Conservation (phyloP, 1,140 invertebrate species). For the Nomia melanderi region DNA sequence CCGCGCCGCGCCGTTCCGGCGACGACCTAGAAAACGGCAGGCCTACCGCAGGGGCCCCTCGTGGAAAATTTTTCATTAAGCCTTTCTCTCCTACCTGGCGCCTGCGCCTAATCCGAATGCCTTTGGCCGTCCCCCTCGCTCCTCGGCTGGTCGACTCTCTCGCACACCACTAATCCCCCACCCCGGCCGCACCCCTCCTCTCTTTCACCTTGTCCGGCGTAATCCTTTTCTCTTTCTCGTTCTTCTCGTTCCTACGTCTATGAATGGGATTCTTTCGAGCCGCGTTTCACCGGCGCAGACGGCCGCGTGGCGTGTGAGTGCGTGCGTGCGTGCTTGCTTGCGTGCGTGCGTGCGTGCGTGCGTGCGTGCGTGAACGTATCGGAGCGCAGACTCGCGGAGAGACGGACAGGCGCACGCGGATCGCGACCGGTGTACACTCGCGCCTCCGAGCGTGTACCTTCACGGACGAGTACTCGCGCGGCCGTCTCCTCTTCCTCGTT, state of each 20-base stretch:
- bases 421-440: too few relatives aligned
- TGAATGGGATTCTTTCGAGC: constrained; percentile 78
- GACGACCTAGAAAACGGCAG: constrained; percentile 56
- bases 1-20: neutral
- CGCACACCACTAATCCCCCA: constrained; percentile 21
- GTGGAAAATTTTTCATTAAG: constrained; percentile 76
- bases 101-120: constrained; percentile 57
- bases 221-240: constrained; percentile 44
- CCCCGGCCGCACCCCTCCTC: neutral
- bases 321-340: neutral
- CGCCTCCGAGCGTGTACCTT: constrained; percentile 13
- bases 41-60: constrained; percentile 36
- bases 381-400: too few relatives aligned
- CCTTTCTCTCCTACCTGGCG: constrained; percentile 71
- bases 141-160: constrained; percentile 7
- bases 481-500: constrained; percentile 22
- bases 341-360: neutral
- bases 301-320: neutral
- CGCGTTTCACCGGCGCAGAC: constrained; percentile 61
- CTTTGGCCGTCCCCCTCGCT: constrained; percentile 30
- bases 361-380: too few relatives aligned
- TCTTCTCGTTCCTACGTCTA: constrained; percentile 67
- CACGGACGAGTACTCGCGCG: constrained; percentile 44
- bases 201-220: constrained; percentile 36
- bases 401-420: too few relatives aligned